Percentiles rank a stretch among this genome's conserved stretches.
Conservation (phyloP, 2,113 vertebrate genomes). For the Daphoenositta chrysoptera region DNA sequence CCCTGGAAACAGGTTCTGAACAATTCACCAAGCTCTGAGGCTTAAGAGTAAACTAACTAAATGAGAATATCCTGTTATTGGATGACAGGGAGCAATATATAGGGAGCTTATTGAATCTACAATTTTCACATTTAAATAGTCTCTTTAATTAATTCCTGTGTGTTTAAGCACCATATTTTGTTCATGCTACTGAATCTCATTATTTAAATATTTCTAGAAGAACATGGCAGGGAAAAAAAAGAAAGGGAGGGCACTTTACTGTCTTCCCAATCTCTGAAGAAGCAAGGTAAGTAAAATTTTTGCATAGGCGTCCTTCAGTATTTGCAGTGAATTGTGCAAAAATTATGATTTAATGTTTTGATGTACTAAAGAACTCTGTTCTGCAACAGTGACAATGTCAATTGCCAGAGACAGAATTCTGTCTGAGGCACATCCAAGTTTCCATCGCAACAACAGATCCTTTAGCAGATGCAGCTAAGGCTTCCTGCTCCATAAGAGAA, state of each 20-base stretch:
- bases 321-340: background rate
- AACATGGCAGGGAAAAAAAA: fast-evolving
- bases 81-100: background rate
- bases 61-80: background rate
- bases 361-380: background rate
- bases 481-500: background rate
- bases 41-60: background rate
- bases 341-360: background rate
- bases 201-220: background rate
- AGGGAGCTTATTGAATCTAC: background rate
- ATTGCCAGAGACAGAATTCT: background rate
- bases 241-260: fast-evolving
- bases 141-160: background rate
- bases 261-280: background rate
- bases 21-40: background rate
- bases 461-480: background rate
- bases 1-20: background rate
- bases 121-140: background rate
- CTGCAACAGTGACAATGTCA: background rate
- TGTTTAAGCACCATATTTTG: background rate
- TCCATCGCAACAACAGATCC: background rate
- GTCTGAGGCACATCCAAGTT: background rate
- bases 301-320: background rate
- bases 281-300: background rate
- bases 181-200: background rate